A percentile compares a stretch with the other conserved stretches of the same genome.
These are phyloP conservation scores for Xyliphius kryptos DNA, from an alignment of 2,113 vertebrate species.

Conservation along the genomic window DNA sequence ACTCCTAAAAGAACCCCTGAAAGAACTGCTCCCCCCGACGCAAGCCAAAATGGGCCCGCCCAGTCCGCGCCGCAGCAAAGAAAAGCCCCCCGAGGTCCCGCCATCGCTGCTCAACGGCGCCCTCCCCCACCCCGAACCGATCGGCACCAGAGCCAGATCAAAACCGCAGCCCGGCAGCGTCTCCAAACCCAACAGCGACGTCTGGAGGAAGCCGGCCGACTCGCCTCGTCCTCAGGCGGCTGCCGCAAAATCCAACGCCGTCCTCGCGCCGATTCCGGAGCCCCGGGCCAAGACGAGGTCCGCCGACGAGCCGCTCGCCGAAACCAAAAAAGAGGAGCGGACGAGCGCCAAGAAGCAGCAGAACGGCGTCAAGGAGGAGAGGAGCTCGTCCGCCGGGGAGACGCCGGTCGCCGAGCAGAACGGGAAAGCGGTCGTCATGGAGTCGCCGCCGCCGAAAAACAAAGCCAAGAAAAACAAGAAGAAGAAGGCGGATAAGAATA, in stretches of 20 bases:
- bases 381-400: constrained; percentile 53
- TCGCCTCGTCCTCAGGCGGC: constrained; percentile 53
- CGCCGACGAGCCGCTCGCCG: constrained; percentile 58
- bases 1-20: constrained; percentile 52
- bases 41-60: constrained; percentile 13
- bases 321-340: constrained; percentile 72
- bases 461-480: constrained; percentile 87
- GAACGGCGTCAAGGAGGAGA: constrained; percentile 73
- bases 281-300: constrained; percentile 57
- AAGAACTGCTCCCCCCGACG: constrained; percentile 35
- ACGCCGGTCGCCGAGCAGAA: constrained; percentile 59
- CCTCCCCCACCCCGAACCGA: constrained; percentile 61
- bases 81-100: constrained; percentile 65
- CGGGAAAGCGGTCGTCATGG: constrained; percentile 64
- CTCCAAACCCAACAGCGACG: constrained; percentile 53
- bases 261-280: constrained; percentile 36
- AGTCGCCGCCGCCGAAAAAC: constrained; percentile 71
- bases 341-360: constrained; percentile 67
- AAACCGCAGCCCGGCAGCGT: constrained; percentile 59
- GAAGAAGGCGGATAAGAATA: constrained; percentile 89
- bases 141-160: constrained; percentile 63
- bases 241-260: constrained; percentile 53
- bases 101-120: constrained; percentile 61
- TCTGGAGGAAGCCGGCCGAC: constrained; percentile 59
- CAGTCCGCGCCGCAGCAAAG: constrained; percentile 59